Conservation (phyloP, 2,888 invertebrate genomes). For the Cantharis rufa region DNA sequence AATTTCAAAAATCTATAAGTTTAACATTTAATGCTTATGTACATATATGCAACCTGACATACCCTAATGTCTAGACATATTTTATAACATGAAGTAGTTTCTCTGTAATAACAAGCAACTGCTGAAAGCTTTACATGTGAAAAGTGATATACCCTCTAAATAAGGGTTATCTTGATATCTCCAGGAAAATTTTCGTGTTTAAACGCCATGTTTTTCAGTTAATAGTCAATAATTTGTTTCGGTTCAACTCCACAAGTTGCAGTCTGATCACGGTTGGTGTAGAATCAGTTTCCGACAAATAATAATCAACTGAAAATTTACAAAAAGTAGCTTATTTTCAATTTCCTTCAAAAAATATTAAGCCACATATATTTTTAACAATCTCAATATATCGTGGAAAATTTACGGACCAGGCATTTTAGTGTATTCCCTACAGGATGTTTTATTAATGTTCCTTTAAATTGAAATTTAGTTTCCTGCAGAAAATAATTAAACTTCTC, state of each 20-base stretch:
- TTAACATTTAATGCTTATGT: not conserved
- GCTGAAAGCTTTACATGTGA: not conserved
- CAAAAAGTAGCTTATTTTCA: not conserved
- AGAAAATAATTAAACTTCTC: not conserved
- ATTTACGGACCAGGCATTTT: not conserved
- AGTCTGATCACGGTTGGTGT: not conserved
- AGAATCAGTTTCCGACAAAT: not conserved
- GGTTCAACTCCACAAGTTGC: not conserved
- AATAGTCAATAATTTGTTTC: not conserved
- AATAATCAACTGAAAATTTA: not conserved
- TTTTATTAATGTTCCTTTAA: not conserved
- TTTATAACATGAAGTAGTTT: not conserved
- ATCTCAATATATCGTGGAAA: not conserved
- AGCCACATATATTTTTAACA: not conserved
- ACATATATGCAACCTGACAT: not conserved
- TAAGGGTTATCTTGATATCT: not conserved
- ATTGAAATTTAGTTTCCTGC: not conserved
- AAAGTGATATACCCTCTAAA: not conserved
- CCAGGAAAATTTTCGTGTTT: not conserved
- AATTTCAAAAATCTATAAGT: not conserved
- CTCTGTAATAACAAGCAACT: not conserved
- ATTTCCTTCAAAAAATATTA: not conserved
- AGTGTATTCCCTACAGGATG: not conserved
- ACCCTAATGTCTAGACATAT: not conserved
- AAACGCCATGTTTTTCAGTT: not conserved